Base-by-base conservation (phyloP, 2,113 vertebrate genomes). In the Tricholaema leucomelas region DNA sequence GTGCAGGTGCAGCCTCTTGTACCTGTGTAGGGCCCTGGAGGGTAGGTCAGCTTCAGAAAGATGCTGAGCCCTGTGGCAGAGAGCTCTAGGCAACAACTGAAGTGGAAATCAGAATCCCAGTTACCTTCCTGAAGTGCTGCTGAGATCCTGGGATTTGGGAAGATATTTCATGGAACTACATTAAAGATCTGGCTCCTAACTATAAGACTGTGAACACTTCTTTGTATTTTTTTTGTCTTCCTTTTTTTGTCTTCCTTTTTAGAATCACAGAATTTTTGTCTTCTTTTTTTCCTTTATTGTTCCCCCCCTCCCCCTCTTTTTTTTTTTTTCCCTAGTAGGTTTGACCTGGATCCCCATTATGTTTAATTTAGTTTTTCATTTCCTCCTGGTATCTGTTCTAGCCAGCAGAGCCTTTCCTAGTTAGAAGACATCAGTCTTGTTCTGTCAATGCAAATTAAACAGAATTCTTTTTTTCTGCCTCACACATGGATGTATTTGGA, bases 1-100 rank as follows among this genome's bases (percentile, higher is more conserved):
- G 5, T 52, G 35, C 54, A 64, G 61, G 30, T 4, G 0, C 0
- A 46, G 28, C 15, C 65, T 54, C n/a, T 38, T 19, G 10, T 31
- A 60, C 40, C 35, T 35, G 8, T 12, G 28, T 14, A 65, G 31
- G 15, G 13, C 42, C 33, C 56, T 77, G 38, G 25, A 74, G 30
- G 9, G 9, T 56, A 14, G 0, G 0, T 67, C 48, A 64, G 38
- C 4, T 59, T 15, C 30, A 76, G 24, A 5, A 61, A 67, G 67
- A 10, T 9, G 12, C 28, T 82, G 46, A 36, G 25, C 33, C 28
- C 13, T 9, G 6, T 48, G 63, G 25, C 36, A 75, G 42, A 88
- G 70, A 87, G 58, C 30, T 90, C 38, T 42, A 8, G 27, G 42
- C 27, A 17, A 8, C 4, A 2, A 30, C 33, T 69, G 75, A 69